A percentile compares a stretch with the other conserved stretches of the same genome.
Conservation (phyloP, 2,888 invertebrate species). For the Pollenia labialis region DNA sequence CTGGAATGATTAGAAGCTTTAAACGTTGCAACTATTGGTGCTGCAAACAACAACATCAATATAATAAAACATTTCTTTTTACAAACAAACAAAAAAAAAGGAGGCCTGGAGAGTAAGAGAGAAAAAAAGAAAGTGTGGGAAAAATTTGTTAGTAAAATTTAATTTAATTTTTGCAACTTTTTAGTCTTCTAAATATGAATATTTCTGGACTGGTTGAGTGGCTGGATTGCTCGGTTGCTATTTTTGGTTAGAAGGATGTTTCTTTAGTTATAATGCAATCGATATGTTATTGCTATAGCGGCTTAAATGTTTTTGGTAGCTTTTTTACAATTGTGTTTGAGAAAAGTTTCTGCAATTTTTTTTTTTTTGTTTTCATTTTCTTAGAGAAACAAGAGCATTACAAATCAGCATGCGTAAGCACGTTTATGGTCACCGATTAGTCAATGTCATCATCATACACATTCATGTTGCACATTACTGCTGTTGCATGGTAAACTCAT, state of each 20-base stretch:
- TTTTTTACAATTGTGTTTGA: not conserved
- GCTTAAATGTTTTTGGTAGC: conserved; percentile 51
- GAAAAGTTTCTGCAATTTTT: not conserved
- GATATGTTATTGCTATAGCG: conserved; percentile 59
- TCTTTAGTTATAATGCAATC: conserved; percentile 59
- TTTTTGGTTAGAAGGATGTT: conserved; percentile 33
- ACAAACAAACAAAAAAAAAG: not conserved
- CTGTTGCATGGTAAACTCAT: conserved; percentile 49
- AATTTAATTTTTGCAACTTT: conserved; percentile 55
- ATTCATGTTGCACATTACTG: conserved; percentile 67
- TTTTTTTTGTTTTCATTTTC: conserved; percentile 1
- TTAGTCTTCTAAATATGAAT: conserved; percentile 70
- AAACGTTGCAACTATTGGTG: conserved; percentile 24
- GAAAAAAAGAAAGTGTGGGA: conserved; percentile 73
- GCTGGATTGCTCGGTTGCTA: not conserved
- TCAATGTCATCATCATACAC: conserved; percentile 74
- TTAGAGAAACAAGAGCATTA: conserved; percentile 73
- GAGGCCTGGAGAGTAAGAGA: conserved; percentile 4
- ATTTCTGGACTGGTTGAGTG: conserved; percentile 29
- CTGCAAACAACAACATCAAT: conserved; percentile 13
- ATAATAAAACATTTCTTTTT: conserved; percentile 45
- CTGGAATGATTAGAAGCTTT: conserved; percentile 65
- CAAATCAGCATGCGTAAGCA: conserved; percentile 76
- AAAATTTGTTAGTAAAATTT: conserved; percentile 73
- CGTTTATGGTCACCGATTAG: conserved; percentile 75